These are phyloP conservation scores for Drosophila prosaltans DNA, from an alignment of 1,140 invertebrate species.

Conservation along the genomic window DNA sequence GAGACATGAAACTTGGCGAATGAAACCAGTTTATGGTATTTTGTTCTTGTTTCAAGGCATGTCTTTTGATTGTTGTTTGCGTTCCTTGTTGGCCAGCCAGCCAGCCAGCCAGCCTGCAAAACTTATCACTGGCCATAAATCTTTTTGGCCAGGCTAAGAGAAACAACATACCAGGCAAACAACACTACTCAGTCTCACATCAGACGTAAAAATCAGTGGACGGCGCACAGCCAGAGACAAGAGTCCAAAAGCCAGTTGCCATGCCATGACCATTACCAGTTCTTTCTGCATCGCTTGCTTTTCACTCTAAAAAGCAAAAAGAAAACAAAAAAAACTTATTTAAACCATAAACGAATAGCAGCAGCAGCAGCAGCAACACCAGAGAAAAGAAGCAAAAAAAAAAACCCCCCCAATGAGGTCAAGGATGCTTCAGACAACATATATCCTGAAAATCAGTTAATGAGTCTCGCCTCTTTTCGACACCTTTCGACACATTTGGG, in stretches of 20 bases:
- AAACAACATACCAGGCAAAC: conserved; percentile 48
- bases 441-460: conserved; percentile 54
- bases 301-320: conserved; percentile 44
- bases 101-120: conserved; percentile 70
- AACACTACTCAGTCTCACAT: conserved; percentile 9
- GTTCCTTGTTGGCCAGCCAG: conserved; percentile 56
- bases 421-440: conserved; percentile 58
- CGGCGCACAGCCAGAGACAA: conserved; percentile 9
- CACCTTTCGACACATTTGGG: conserved; percentile 17
- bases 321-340: conserved; percentile 4
- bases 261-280: conserved; percentile 76
- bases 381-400: neutral
- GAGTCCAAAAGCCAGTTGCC: conserved; percentile 61
- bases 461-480: conserved; percentile 50
- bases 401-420: conserved; percentile 57
- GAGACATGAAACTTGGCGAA: conserved; percentile 9
- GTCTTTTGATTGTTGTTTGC: conserved; percentile 33
- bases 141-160: conserved; percentile 46
- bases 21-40: conserved; percentile 59
- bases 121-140: conserved; percentile 79
- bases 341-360: conserved; percentile 49
- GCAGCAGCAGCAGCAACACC: neutral
- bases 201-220: conserved; percentile 37
- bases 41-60: conserved; percentile 71
- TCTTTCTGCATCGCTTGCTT: conserved; percentile 33